Percentiles rank a stretch among this genome's conserved stretches.
phyloP scores from a whole-genome alignment of 2,113 vertebrate genomes.

The Hippocampus guttulatus region DNA sequence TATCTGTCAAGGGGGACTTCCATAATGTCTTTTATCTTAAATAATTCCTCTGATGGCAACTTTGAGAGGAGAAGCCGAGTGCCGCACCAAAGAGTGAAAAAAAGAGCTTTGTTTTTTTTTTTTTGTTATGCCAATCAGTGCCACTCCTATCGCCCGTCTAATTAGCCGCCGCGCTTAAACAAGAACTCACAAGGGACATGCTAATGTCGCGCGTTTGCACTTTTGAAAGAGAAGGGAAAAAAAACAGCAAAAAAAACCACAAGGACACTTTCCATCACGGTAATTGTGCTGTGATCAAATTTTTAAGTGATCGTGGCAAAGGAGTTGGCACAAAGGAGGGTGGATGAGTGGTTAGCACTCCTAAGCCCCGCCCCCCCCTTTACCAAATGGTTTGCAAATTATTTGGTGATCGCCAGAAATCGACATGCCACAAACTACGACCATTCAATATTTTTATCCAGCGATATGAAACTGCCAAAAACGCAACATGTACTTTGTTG shows the following conservation, averaged over 20 bases:
- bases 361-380: no score
- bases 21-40: conserved; percentile 88
- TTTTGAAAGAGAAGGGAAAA: conserved; percentile 49
- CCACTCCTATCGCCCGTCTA: conserved; percentile 84
- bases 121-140: conserved; percentile 93
- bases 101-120: conserved; percentile 68
- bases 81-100: conserved; percentile 50
- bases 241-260: conserved; percentile 70
- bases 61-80: conserved; percentile 79
- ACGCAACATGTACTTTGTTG: no score
- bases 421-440: background rate
- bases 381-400: no score
- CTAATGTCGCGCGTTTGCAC: conserved; percentile 87
- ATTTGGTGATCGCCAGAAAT: no score
- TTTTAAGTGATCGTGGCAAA: background rate
- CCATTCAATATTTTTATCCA: background rate
- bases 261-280: conserved; percentile 72
- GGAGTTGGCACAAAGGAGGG: background rate
- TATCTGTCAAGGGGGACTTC: conserved; percentile 82
- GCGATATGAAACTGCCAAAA: no score
- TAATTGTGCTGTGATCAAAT: background rate
- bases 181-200: conserved; percentile 85
- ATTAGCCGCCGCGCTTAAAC: conserved; percentile 88
- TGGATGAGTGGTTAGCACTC: background rate
- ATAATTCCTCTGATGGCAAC: conserved; percentile 93